phyloP scores from a whole-genome alignment of 2,888 invertebrate genomes.

The Leptinotarsa peninsularis region DNA sequence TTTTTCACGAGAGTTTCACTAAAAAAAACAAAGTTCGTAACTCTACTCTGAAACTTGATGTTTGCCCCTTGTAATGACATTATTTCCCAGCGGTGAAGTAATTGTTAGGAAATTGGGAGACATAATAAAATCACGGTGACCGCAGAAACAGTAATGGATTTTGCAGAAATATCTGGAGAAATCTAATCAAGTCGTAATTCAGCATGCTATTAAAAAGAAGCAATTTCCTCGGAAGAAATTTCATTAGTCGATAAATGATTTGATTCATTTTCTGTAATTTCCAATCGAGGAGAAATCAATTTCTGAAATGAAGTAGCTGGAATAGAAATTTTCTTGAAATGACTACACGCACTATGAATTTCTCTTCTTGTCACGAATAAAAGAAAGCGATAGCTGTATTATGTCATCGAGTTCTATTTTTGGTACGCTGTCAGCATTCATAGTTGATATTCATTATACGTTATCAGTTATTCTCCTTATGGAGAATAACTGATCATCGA shows the following conservation, averaged over 20 bases:
- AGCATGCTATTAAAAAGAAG: not conserved
- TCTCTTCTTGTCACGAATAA: no score
- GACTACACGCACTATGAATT: no score
- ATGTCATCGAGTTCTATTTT: not conserved
- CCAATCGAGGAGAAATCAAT: no score
- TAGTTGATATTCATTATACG: not conserved
- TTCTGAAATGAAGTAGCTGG: no score
- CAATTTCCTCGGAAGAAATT: not conserved
- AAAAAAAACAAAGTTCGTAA: no score
- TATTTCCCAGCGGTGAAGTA: not conserved
- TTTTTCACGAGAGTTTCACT: no score
- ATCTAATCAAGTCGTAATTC: not conserved
- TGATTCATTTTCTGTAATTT: no score
- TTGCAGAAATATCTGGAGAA: not conserved
- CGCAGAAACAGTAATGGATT: constrained; percentile 1
- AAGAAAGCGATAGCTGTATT: not conserved
- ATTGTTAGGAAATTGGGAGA: constrained; percentile 4
- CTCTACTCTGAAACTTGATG: no score
- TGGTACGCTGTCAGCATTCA: not conserved
- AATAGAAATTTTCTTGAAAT: no score
- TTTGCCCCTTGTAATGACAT: not conserved
- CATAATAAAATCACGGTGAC: not conserved
- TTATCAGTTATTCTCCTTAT: not conserved
- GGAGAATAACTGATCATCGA: not conserved
- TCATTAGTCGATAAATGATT: no score